phyloP scores from a whole-genome alignment of 2,113 vertebrate genomes.

The Rutilus rutilus region DNA sequence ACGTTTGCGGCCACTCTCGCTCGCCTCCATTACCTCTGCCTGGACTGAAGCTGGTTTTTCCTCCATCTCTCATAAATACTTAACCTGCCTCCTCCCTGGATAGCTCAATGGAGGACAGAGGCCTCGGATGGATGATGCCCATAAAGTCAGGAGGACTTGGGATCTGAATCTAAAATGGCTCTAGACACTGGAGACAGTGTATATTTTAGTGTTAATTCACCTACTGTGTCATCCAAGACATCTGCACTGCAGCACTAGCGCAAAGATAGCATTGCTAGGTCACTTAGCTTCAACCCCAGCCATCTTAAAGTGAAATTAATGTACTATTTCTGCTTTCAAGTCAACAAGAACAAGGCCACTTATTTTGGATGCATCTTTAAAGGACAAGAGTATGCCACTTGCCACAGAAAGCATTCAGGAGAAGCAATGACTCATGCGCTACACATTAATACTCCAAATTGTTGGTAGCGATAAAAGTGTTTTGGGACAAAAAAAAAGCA shows the following conservation, averaged over 20 bases:
- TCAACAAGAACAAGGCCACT: conserved; percentile 39
- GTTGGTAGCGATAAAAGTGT: conserved; percentile 19
- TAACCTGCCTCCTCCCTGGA: conserved; percentile 54
- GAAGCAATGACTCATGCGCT: neutral
- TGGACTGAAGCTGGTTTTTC: conserved; percentile 33
- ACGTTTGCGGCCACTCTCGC: conserved; percentile 40
- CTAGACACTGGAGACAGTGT: neutral
- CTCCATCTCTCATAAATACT: conserved; percentile 59
- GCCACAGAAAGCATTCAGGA: neutral
- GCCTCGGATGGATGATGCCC: conserved; percentile 56
- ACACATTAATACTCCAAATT: neutral
- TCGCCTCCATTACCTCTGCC: conserved; percentile 51
- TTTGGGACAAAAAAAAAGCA: conserved; percentile 6
- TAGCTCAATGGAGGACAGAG: conserved; percentile 47
- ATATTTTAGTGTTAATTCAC: conserved; percentile 41
- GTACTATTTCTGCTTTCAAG: conserved; percentile 25
- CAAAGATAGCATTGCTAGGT: conserved; percentile 43
- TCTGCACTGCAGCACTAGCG: conserved; percentile 26
- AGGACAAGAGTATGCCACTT: conserved; percentile 23
- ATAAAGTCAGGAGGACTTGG: conserved; percentile 55
- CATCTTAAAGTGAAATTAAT: neutral
- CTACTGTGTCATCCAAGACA: conserved; percentile 46
- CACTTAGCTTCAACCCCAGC: conserved; percentile 1
- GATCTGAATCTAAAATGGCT: conserved; percentile 32
- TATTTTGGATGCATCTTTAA: conserved; percentile 34